phyloP scores from a whole-genome alignment of 1,140 invertebrate genomes.

The Cardiocondyla obscurior region DNA sequence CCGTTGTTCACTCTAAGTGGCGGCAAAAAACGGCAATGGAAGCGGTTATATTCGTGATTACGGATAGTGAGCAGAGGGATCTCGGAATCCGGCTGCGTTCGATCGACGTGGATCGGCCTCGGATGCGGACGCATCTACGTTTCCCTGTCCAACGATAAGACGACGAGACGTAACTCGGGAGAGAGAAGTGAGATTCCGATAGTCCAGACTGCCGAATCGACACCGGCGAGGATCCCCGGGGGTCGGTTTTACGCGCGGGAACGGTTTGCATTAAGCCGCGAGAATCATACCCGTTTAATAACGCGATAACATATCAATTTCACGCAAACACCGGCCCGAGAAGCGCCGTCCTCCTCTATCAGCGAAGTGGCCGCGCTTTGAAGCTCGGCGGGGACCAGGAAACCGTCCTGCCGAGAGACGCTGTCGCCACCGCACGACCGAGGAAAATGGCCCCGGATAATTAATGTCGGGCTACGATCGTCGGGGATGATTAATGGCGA shows the following conservation, averaged over 20 bases:
- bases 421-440: conserved; percentile 59
- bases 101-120: conserved; percentile 59
- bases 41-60: conserved; percentile 41
- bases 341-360: conserved; percentile 39
- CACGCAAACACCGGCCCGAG: conserved; percentile 72
- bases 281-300: conserved; percentile 76
- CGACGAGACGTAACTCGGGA: background rate
- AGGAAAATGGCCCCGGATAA: conserved; percentile 80
- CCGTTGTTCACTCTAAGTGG: background rate
- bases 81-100: background rate
- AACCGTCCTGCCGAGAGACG: conserved; percentile 64
- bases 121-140: conserved; percentile 52
- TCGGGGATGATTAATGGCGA: conserved; percentile 75
- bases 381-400: conserved; percentile 63
- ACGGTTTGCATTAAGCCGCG: conserved; percentile 73
- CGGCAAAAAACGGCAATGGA: background rate
- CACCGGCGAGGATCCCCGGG: conserved; percentile 29
- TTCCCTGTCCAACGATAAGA: background rate
- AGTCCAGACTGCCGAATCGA: conserved; percentile 34
- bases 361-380: conserved; percentile 66
- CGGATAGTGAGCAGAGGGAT: conserved; percentile 52
- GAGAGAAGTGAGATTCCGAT: background rate
- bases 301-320: conserved; percentile 81
- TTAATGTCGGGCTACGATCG: conserved; percentile 79
- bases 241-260: conserved; percentile 61